Conservation (phyloP, 1,140 invertebrate species). For the Drosophila ficusphila region DNA sequence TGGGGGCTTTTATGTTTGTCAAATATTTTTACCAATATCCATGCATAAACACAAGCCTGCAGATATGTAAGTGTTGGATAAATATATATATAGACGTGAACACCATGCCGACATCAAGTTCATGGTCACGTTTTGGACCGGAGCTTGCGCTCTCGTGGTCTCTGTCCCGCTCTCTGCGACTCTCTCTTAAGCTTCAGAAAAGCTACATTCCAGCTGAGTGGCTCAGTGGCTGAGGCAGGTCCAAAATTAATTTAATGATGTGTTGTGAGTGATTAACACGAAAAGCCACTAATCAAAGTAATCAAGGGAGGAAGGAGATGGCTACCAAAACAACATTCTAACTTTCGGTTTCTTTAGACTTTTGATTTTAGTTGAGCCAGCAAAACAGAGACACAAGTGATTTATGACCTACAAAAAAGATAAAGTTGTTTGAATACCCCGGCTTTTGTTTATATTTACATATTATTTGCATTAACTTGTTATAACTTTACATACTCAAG, state of each 20-base stretch:
- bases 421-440: neutral
- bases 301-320: constrained; percentile 20
- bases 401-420: constrained; percentile 9
- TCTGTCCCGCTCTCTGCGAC: neutral
- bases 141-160: constrained; percentile 46
- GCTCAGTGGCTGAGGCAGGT: constrained; percentile 20
- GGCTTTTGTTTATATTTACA: constrained; percentile 8
- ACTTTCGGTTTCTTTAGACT: constrained; percentile 65
- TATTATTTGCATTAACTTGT: constrained; percentile 6
- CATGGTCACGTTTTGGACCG: constrained; percentile 57
- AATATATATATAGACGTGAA: constrained; percentile 15
- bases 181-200: constrained; percentile 13
- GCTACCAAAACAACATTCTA: constrained; percentile 27
- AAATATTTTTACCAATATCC: constrained; percentile 42
- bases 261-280: constrained; percentile 32
- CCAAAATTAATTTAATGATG: constrained; percentile 41
- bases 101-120: constrained; percentile 61
- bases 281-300: constrained; percentile 24
- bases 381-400: neutral
- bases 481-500: neutral
- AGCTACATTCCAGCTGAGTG: constrained; percentile 27
- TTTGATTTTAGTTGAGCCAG: constrained; percentile 14
- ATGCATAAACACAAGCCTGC: constrained; percentile 13
- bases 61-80: constrained; percentile 11
- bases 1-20: constrained; percentile 33